Percentiles rank a stretch among this genome's conserved stretches.
phyloP scores from a whole-genome alignment of 2,113 vertebrate species.

The Hypomesus transpacificus region DNA sequence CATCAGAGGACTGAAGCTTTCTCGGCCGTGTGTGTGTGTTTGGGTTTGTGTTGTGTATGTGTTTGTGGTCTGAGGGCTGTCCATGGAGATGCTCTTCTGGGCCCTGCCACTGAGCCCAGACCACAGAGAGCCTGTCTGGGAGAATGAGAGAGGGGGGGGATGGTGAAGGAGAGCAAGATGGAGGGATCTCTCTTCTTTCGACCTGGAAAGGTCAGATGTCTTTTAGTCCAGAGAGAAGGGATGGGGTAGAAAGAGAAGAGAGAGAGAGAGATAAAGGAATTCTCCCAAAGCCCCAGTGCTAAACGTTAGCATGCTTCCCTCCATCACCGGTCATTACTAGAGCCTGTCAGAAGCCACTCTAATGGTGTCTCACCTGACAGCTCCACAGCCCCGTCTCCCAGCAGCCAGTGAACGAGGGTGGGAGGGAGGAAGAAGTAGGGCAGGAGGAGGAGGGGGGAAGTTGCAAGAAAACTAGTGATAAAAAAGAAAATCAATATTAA shows the following conservation, averaged over 20 bases:
- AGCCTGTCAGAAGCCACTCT: conserved; percentile 61
- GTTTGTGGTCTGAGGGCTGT: conserved; percentile 3
- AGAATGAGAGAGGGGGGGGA: not conserved
- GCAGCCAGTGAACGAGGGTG: conserved; percentile 44
- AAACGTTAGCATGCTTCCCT: conserved; percentile 31
- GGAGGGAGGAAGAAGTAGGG: conserved; percentile 5
- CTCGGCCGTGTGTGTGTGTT: not conserved
- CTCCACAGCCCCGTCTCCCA: conserved; percentile 21
- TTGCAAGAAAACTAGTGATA: conserved; percentile 21
- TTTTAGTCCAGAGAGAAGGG: not conserved
- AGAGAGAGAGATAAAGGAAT: not conserved
- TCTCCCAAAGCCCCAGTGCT: conserved; percentile 13
- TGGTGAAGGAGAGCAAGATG: not conserved
- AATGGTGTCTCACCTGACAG: conserved; percentile 65
- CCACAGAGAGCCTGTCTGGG: not conserved
- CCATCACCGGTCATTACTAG: conserved; percentile 52
- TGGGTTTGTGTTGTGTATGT: not conserved
- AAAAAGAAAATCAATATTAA: conserved; percentile 53
- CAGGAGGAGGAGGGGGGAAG: not conserved
- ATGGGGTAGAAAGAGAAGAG: not conserved
- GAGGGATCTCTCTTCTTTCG: conserved; percentile 11
- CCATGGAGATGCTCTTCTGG: not conserved
- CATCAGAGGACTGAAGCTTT: conserved; percentile 16
- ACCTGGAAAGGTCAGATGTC: conserved; percentile 42
- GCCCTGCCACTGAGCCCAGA: not conserved